These are phyloP conservation scores for Brachyhypopomus occidentalis DNA, from an alignment of 2,113 vertebrate genomes.

Conservation along the genomic window DNA sequence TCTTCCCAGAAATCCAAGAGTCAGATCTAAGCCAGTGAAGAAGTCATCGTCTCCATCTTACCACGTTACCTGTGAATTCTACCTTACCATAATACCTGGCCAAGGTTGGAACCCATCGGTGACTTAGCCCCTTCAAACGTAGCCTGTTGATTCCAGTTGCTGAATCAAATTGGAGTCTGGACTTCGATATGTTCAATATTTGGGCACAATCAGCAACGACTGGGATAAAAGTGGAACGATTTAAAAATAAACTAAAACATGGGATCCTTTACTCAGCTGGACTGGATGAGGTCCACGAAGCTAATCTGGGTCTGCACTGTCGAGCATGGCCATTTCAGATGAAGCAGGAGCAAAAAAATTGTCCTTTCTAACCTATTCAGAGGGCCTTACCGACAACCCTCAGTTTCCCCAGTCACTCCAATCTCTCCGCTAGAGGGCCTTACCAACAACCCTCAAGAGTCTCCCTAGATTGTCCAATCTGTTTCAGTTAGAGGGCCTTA, in stretches of 20 bases:
- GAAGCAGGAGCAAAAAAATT: conserved; percentile 6
- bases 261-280: conserved; percentile 52
- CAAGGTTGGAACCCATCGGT: conserved; percentile 50
- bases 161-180: conserved; percentile 18
- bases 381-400: conserved; percentile 51
- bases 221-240: conserved; percentile 25
- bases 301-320: conserved; percentile 62
- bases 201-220: neutral
- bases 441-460: conserved; percentile 40
- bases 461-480: neutral
- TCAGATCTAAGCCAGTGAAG: neutral
- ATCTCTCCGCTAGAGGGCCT: conserved; percentile 39
- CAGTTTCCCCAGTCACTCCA: conserved; percentile 3
- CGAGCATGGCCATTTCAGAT: conserved; percentile 36
- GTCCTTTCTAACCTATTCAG: conserved; percentile 9
- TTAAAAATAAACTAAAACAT: conserved; percentile 14
- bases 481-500: conserved; percentile 40
- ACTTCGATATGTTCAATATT: conserved; percentile 6
- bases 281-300: conserved; percentile 54
- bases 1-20: no score
- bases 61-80: conserved; percentile 49
- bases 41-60: conserved; percentile 25
- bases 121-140: conserved; percentile 32
- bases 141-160: conserved; percentile 47
- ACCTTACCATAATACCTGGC: conserved; percentile 55